Evolutionary conservation across 2,797 vertebrate genomes (phyloP).

Genomic region (Scleropages formosus): DNA sequence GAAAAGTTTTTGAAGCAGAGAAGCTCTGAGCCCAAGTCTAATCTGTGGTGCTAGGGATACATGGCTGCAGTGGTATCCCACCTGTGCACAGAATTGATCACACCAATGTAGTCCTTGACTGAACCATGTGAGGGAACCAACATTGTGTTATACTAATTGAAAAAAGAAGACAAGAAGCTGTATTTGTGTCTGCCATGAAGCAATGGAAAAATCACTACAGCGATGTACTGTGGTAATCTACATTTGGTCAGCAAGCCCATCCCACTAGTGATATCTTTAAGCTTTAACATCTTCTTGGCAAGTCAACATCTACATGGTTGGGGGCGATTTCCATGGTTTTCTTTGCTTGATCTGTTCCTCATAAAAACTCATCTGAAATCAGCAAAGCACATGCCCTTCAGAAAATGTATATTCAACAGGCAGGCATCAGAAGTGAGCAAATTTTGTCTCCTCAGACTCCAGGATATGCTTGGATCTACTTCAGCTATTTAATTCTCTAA

Average conservation of each 20-base stretch:
- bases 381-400: conserved; percentile 12
- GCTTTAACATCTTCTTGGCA: conserved; percentile 3
- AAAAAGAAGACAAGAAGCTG: neutral
- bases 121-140: neutral
- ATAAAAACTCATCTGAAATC: conserved; percentile 4
- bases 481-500: neutral
- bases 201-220: neutral
- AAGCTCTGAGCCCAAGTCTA: neutral
- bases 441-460: no score
- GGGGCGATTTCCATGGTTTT: no score
- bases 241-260: neutral
- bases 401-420: conserved; percentile 10
- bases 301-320: no score
- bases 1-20: neutral
- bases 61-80: neutral
- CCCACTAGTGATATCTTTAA: neutral
- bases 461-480: no score
- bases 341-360: neutral
- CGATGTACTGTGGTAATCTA: neutral
- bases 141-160: neutral
- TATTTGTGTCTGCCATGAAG: neutral
- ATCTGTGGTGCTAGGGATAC: neutral
- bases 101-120: neutral
- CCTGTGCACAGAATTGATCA: neutral
- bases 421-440: no score